These are phyloP conservation scores for Oreonectes daqikongensis DNA, from an alignment of 2,797 vertebrate genomes.

Conservation along the genomic window DNA sequence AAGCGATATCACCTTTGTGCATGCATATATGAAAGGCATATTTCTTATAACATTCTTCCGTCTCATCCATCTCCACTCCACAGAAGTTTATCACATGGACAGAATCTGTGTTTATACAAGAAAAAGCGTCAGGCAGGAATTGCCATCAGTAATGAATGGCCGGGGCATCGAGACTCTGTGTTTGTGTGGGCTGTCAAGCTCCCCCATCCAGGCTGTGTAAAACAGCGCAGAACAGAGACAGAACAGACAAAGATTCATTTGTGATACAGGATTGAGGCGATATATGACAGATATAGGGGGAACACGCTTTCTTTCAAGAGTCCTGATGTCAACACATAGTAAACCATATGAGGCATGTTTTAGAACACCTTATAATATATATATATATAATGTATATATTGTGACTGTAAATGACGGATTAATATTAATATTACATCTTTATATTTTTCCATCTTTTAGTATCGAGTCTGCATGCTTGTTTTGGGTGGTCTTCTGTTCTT, in stretches of 20 bases:
- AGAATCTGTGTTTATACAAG: slow-evolving; percentile 54
- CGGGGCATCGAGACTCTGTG: slow-evolving; percentile 10
- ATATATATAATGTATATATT: not conserved
- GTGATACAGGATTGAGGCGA: slow-evolving; percentile 6
- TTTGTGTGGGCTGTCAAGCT: slow-evolving; percentile 52
- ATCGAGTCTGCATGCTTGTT: not conserved
- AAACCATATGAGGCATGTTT: not conserved
- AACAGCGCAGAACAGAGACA: slow-evolving; percentile 18
- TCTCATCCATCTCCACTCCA: not conserved
- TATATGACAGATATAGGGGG: slow-evolving; percentile 8
- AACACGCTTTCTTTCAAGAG: not conserved
- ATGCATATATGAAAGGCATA: not conserved
- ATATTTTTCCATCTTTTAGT: too few relatives aligned
- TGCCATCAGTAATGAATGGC: slow-evolving; percentile 42
- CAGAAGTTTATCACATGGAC: slow-evolving; percentile 50
- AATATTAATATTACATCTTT: not conserved
- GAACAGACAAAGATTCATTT: slow-evolving; percentile 32
- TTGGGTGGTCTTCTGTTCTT: slow-evolving; percentile 49
- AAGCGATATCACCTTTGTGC: not conserved
- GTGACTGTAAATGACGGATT: not conserved
- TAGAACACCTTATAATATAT: not conserved
- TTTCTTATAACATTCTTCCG: not conserved
- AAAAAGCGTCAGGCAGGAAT: slow-evolving; percentile 40
- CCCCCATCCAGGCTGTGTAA: slow-evolving; percentile 43
- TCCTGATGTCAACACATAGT: not conserved